Percentiles rank a stretch among this genome's conserved stretches.
Conservation (phyloP, 92 coral and sea anemone genomes). For the Phenganax subtilis region DNA sequence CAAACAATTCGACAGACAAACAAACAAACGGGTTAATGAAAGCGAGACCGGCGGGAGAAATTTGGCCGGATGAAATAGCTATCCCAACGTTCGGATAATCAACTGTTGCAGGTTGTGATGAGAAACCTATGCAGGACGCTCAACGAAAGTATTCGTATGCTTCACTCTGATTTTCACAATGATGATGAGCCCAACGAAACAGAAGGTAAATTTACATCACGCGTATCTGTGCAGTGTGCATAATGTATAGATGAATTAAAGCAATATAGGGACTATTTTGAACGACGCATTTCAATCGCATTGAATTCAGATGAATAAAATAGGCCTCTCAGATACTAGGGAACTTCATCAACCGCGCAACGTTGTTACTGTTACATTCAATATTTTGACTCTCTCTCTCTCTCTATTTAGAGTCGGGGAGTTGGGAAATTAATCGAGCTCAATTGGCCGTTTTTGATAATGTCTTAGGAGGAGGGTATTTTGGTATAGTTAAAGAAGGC, state of each 20-base stretch:
- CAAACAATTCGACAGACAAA: no score
- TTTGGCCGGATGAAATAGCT: no score
- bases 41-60: no score
- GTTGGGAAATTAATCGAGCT: constrained; percentile 70
- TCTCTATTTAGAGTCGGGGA: not conserved
- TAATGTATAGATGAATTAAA: not conserved
- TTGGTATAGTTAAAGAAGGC: constrained; percentile 75
- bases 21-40: no score
- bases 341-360: no score
- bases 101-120: not conserved
- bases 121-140: not conserved
- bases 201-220: not conserved
- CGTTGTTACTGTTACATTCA: not conserved
- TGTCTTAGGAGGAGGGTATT: constrained; percentile 72
- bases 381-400: not conserved
- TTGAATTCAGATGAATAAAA: no score
- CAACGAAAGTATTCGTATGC: not conserved
- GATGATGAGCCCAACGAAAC: not conserved
- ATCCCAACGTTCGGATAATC: not conserved
- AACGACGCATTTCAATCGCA: no score
- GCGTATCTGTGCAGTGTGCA: not conserved
- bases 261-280: not conserved
- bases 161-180: not conserved
- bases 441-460: constrained; percentile 51
- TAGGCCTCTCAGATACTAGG: no score